These are phyloP conservation scores for Gadopsis marmoratus DNA, from an alignment of 2,797 vertebrate species.

Conservation along the genomic window DNA sequence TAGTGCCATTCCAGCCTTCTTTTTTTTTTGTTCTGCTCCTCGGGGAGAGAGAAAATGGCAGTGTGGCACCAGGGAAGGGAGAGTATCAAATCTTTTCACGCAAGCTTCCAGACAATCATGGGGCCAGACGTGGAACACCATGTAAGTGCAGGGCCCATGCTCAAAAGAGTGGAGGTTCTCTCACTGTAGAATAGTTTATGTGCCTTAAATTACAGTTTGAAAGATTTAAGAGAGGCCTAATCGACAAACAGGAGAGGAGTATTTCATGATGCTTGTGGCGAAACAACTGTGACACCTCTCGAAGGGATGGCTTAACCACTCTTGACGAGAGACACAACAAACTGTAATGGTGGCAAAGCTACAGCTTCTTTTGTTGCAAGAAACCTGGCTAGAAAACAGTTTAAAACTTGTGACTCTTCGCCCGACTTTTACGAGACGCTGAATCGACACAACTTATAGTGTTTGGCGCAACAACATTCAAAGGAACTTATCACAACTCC, in stretches of 20 bases:
- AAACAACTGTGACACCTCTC: not conserved
- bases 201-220: not conserved
- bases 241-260: not conserved
- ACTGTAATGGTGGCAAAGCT: not conserved
- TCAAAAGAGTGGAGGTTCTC: slow-evolving; percentile 31
- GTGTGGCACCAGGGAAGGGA: slow-evolving; percentile 83
- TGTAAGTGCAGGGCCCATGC: slow-evolving; percentile 28
- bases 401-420: not conserved
- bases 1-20: slow-evolving; percentile 72
- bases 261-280: not conserved
- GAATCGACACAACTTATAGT: not conserved
- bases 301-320: not conserved
- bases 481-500: slow-evolving; percentile 15
- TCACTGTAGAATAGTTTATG: not conserved
- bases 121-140: slow-evolving; percentile 53
- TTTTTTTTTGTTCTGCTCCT: slow-evolving; percentile 55
- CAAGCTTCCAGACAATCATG: slow-evolving; percentile 64
- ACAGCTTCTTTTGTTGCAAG: not conserved
- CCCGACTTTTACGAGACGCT: not conserved
- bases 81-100: slow-evolving; percentile 78
- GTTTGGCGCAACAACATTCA: not conserved
- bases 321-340: not conserved
- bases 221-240: slow-evolving; percentile 10
- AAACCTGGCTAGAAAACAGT: not conserved
- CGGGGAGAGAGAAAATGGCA: slow-evolving; percentile 82